phyloP scores from a whole-genome alignment of 2,797 vertebrate genomes.

The Melanotaenia boesemani region DNA sequence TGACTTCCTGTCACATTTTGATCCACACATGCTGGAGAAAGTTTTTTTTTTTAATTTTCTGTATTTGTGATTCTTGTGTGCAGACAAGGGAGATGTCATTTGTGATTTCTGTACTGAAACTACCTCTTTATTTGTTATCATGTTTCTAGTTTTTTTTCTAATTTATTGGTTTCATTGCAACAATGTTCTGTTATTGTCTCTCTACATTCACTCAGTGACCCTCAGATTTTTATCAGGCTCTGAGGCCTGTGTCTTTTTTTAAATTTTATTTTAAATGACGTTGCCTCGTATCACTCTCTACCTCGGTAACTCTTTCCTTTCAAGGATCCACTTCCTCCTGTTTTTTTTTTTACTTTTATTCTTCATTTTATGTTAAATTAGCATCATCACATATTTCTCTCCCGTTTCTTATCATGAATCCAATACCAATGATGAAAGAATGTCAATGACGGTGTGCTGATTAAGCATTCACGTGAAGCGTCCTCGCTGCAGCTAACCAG shows the following conservation, averaged over 20 bases:
- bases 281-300: conserved; percentile 54
- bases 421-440: conserved; percentile 64
- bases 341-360: conserved; percentile 1
- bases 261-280: background rate
- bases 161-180: conserved; percentile 86
- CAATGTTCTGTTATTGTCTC: conserved; percentile 72
- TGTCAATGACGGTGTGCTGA: conserved; percentile 52
- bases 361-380: conserved; percentile 31
- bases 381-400: conserved; percentile 46
- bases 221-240: conserved; percentile 35
- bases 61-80: conserved; percentile 69
- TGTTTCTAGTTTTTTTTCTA: conserved; percentile 80
- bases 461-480: conserved; percentile 33
- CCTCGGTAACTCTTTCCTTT: conserved; percentile 47
- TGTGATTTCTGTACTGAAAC: conserved; percentile 91
- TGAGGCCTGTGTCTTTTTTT: conserved; percentile 3
- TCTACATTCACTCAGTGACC: conserved; percentile 60
- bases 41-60: conserved; percentile 58
- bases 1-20: conserved; percentile 29
- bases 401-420: conserved; percentile 49
- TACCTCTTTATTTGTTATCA: conserved; percentile 93
- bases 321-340: background rate
- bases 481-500: conserved; percentile 36
- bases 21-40: conserved; percentile 47
- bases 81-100: conserved; percentile 86